Conservation (phyloP, 2,888 invertebrate genomes). For the Orthosia cruda region DNA sequence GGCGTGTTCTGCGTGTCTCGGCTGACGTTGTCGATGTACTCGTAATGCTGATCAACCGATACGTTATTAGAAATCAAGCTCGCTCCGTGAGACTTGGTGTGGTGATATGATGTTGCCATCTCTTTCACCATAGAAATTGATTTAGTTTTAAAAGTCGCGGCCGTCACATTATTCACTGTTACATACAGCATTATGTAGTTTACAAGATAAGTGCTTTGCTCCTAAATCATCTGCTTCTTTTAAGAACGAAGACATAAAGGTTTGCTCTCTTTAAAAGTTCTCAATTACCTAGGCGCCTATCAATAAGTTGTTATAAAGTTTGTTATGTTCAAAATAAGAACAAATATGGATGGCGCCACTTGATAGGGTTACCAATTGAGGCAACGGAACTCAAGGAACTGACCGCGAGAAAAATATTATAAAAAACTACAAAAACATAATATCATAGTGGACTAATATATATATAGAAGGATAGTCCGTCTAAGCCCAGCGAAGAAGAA, state of each 20-base stretch:
- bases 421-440: no score
- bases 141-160: no score
- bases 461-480: no score
- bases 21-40: conserved; percentile 59
- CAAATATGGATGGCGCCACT: conserved; percentile 64
- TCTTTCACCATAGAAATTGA: background rate
- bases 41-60: conserved; percentile 77
- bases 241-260: background rate
- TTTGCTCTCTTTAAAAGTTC: conserved; percentile 1
- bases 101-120: background rate
- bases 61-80: conserved; percentile 75
- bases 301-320: conserved; percentile 48
- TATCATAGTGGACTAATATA: no score
- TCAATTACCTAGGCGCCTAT: background rate
- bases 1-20: conserved; percentile 53
- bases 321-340: conserved; percentile 61
- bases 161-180: no score
- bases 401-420: no score
- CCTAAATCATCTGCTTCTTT: background rate
- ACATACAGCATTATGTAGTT: no score
- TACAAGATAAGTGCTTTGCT: background rate
- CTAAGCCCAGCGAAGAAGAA: background rate
- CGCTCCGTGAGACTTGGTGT: conserved; percentile 33
- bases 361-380: conserved; percentile 37
- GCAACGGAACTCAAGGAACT: background rate